phyloP scores from a whole-genome alignment of 2,113 vertebrate genomes.

The Todiramphus saurophagus region DNA sequence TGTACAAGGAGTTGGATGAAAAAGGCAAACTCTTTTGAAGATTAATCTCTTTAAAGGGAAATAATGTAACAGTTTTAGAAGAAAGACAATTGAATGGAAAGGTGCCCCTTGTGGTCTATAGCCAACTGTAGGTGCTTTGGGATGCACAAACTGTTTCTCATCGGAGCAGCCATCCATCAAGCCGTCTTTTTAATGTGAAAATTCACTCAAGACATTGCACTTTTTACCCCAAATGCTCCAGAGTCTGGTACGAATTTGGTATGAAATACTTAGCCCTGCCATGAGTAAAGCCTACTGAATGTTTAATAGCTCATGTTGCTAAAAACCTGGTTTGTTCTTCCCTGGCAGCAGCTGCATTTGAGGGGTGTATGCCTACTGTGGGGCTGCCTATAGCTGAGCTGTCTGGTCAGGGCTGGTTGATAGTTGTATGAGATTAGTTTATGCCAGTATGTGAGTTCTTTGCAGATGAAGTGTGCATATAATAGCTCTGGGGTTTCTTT shows the following conservation, averaged over 20 bases:
- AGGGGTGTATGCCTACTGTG: neutral
- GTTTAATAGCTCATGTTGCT: neutral
- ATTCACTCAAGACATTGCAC: neutral
- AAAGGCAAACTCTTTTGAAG: neutral
- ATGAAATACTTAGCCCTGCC: neutral
- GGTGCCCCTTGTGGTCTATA: accelerated
- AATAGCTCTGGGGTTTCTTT: neutral
- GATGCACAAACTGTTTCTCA: neutral
- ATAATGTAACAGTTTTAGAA: neutral
- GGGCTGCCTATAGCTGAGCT: neutral
- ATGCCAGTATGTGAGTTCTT: neutral
- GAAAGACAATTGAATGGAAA: neutral
- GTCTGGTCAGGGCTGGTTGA: neutral
- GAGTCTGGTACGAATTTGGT: neutral
- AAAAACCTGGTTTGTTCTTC: neutral
- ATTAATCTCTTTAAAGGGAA: neutral
- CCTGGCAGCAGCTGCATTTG: neutral
- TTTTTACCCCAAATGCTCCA: neutral
- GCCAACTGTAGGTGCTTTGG: neutral
- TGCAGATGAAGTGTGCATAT: neutral
- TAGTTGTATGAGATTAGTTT: neutral
- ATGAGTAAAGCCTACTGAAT: neutral
- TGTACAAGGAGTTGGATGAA: neutral
- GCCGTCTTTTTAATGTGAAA: neutral
- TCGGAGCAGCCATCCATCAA: neutral